Evolutionary conservation across 2,888 invertebrate species (phyloP).

Genomic region (Orthonychiurus folsomi): DNA sequence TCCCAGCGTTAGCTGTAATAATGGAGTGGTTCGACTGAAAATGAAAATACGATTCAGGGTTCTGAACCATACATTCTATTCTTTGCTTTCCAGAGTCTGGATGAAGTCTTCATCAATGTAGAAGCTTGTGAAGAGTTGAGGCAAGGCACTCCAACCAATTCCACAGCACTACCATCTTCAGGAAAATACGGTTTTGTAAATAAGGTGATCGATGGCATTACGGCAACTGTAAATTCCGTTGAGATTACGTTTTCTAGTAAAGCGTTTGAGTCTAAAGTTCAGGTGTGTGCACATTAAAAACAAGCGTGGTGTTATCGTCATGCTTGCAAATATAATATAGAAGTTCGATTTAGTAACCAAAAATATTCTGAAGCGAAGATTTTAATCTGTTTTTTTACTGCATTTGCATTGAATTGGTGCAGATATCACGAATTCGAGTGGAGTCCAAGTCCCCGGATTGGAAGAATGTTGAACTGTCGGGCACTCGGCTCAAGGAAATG

Average conservation of each 20-base stretch:
- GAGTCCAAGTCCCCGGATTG: constrained; percentile 91
- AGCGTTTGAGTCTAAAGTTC: constrained; percentile 89
- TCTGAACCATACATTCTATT: no score
- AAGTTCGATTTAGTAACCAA: not conserved
- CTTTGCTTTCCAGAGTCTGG: constrained; percentile 61
- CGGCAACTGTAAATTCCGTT: constrained; percentile 88
- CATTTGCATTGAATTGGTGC: constrained; percentile 16
- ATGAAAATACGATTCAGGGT: no score
- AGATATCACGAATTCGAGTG: constrained; percentile 86
- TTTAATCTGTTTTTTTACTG: constrained; percentile 15
- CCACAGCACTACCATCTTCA: constrained; percentile 46
- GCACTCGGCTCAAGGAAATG: constrained; percentile 84
- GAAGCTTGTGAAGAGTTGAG: constrained; percentile 85
- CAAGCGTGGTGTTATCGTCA: no score
- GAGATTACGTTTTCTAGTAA: constrained; percentile 87
- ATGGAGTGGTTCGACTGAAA: no score
- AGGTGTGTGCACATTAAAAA: no score
- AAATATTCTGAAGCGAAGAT: not conserved
- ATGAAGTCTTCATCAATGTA: constrained; percentile 85
- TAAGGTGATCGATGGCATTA: constrained; percentile 95
- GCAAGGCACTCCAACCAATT: constrained; percentile 36
- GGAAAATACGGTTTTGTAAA: constrained; percentile 78
- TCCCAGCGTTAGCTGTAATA: no score
- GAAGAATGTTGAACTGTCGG: constrained; percentile 72
- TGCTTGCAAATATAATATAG: not conserved